Percentiles rank a stretch among this genome's conserved stretches.
Conservation (phyloP, 2,888 invertebrate species). For the Prenolepis imparis region DNA sequence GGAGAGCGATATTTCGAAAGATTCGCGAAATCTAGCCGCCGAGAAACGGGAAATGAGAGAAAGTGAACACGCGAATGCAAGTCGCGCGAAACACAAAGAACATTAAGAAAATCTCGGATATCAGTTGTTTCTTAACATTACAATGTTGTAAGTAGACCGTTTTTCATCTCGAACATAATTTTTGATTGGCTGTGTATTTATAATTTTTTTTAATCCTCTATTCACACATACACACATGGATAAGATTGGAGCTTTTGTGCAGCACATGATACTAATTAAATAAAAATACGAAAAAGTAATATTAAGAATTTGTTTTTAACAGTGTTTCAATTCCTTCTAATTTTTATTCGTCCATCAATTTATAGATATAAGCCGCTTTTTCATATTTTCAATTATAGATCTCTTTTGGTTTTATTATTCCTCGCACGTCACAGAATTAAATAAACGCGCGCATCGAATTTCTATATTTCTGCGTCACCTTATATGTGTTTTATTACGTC, state of each 20-base stretch:
- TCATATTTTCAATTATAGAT: background rate
- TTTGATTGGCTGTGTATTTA: background rate
- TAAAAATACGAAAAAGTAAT: background rate
- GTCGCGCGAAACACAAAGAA: background rate
- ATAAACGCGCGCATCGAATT: background rate
- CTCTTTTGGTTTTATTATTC: background rate
- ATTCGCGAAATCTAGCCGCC: conserved; percentile 48
- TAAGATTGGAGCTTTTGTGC: background rate
- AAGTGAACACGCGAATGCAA: conserved; percentile 45
- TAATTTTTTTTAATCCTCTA: background rate
- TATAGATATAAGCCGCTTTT: background rate
- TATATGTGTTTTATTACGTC: conserved; percentile 14
- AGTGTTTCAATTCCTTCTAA: background rate
- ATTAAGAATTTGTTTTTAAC: background rate
- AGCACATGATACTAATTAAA: background rate
- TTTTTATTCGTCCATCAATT: background rate
- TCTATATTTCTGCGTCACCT: background rate
- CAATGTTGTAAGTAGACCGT: background rate
- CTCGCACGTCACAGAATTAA: background rate
- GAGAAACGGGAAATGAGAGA: conserved; percentile 59
- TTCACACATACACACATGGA: no score
- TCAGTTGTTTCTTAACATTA: background rate
- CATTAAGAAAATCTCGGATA: conserved; percentile 26
- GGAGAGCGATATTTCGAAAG: conserved; percentile 43
- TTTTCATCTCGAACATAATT: background rate